phyloP scores from a whole-genome alignment of 1,140 invertebrate genomes.

The Ooceraea biroi region DNA sequence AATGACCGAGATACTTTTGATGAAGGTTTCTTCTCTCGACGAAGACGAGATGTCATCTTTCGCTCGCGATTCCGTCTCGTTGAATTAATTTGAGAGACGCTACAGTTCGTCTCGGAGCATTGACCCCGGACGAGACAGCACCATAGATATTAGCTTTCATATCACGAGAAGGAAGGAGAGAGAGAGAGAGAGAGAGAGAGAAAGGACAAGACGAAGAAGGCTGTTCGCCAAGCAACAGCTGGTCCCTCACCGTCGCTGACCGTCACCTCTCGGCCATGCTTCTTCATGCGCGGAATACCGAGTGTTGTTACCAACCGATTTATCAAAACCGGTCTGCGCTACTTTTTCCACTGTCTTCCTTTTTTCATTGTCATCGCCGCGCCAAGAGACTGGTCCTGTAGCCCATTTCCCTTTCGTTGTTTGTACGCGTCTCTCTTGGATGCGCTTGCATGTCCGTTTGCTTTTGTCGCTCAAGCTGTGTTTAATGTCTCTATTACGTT shows the following conservation, averaged over 20 bases:
- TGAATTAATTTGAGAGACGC: conserved; percentile 71
- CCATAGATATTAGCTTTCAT: conserved; percentile 59
- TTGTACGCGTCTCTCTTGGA: conserved; percentile 5
- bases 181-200: conserved; percentile 29
- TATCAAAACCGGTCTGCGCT: conserved; percentile 75
- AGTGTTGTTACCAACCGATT: conserved; percentile 79
- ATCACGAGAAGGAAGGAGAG: conserved; percentile 44
- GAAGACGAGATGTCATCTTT: neutral
- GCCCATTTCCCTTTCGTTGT: conserved; percentile 70
- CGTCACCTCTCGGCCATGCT: conserved; percentile 64
- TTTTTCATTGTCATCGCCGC: conserved; percentile 37
- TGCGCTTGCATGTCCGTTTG: neutral
- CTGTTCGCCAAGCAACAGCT: conserved; percentile 76
- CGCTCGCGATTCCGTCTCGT: neutral
- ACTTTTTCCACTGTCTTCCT: conserved; percentile 30
- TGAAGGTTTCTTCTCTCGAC: neutral
- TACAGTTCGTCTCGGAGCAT: conserved; percentile 54
- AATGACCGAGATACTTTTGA: neutral
- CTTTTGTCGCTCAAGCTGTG: neutral
- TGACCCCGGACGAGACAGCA: conserved; percentile 66
- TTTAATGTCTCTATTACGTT: conserved; percentile 53
- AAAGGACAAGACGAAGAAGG: conserved; percentile 38
- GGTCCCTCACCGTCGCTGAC: conserved; percentile 72
- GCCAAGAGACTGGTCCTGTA: conserved; percentile 64
- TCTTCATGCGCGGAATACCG: conserved; percentile 59